A percentile compares a stretch with the other conserved stretches of the same genome.
Conservation (phyloP, 2,888 invertebrate species). For the Pimpla rufipes region DNA sequence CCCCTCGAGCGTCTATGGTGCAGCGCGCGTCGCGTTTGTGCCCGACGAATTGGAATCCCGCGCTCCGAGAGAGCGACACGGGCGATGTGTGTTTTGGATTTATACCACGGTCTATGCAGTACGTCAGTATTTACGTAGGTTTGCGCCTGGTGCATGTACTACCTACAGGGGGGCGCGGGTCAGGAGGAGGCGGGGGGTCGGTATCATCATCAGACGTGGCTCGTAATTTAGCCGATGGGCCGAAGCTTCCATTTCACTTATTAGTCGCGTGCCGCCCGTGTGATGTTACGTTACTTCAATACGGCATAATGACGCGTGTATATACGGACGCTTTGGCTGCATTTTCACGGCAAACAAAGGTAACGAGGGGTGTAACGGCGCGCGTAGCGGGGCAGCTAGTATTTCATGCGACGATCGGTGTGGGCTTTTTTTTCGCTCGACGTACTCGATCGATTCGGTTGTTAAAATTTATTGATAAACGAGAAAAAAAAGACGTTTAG, state of each 20-base stretch:
- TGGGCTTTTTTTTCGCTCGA: neutral
- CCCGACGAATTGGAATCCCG: conserved; percentile 31
- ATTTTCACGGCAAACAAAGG: neutral
- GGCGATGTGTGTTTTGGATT: neutral
- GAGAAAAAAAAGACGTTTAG: too few species aligned
- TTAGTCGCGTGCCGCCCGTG: conserved; percentile 39
- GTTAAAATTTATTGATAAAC: too few species aligned
- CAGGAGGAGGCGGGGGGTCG: too few species aligned
- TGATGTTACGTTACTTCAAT: conserved; percentile 6
- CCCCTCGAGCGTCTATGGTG: neutral
- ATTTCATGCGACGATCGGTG: neutral
- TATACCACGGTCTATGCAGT: neutral
- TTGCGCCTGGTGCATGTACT: neutral
- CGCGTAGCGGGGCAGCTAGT: too few species aligned
- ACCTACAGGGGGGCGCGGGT: too few species aligned
- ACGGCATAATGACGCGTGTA: neutral
- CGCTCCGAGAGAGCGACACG: too few species aligned
- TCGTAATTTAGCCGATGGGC: conserved; percentile 60
- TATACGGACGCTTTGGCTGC: neutral
- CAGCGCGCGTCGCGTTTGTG: conserved; percentile 48
- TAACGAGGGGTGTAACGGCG: neutral
- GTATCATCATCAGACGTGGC: conserved; percentile 18
- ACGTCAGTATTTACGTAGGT: neutral
- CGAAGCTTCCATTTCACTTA: conserved; percentile 56
- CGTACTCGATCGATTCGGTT: neutral